Conservation (phyloP, 2,113 vertebrate species). For the Opisthocomus hoazin region DNA sequence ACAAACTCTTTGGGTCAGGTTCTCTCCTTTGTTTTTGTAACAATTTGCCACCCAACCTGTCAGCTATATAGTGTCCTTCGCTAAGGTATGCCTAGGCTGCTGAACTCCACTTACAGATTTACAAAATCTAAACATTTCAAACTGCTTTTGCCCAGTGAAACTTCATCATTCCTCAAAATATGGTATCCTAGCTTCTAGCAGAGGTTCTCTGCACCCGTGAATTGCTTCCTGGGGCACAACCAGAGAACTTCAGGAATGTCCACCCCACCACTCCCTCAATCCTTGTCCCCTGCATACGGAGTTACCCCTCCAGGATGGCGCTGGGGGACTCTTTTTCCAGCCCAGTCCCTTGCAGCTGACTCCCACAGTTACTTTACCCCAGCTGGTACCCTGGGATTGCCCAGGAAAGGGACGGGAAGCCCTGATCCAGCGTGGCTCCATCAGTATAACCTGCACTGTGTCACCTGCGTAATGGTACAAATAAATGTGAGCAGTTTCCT, state of each 20-base stretch:
- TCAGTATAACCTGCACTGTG: background rate
- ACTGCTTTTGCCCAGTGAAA: background rate
- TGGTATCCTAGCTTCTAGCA: background rate
- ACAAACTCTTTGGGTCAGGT: background rate
- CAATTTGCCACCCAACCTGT: background rate
- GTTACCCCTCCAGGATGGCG: background rate
- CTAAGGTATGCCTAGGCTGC: background rate
- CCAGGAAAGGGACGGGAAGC: background rate
- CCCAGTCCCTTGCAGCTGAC: background rate
- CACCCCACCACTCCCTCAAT: background rate
- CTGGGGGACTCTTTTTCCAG: background rate
- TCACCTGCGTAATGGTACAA: background rate
- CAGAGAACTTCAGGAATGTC: background rate
- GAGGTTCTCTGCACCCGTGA: background rate
- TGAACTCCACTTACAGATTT: background rate
- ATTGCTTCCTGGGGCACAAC: background rate
- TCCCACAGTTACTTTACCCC: background rate
- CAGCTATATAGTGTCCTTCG: background rate
- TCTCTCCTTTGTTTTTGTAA: background rate
- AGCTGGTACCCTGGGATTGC: background rate
- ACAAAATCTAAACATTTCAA: background rate
- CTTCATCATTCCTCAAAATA: background rate
- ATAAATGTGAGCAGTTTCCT: background rate
- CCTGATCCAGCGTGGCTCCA: background rate
- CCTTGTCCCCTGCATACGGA: background rate